These are phyloP conservation scores for Heliconius ethilla DNA, from an alignment of 2,888 invertebrate species.

Conservation along the genomic window DNA sequence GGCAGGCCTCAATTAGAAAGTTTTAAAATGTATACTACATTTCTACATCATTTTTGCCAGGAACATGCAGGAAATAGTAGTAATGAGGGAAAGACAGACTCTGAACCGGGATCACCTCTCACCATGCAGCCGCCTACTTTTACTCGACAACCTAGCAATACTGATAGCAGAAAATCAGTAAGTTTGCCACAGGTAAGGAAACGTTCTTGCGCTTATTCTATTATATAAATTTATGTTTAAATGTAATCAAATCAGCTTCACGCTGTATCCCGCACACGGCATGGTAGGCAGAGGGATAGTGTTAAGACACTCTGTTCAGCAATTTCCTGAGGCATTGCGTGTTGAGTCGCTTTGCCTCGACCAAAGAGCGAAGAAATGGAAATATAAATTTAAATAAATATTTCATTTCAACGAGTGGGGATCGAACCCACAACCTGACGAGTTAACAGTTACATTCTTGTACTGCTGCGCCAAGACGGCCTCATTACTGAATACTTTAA, in stretches of 20 bases:
- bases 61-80: constrained; percentile 71
- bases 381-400: too few species aligned
- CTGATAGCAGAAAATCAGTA: constrained; percentile 69
- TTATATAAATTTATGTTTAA: too few species aligned
- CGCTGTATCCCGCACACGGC: too few species aligned
- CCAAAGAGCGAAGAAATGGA: background rate
- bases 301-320: too few species aligned
- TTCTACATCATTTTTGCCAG: constrained; percentile 45
- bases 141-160: constrained; percentile 71
- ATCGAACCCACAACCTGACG: background rate
- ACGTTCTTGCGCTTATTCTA: background rate
- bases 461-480: too few species aligned
- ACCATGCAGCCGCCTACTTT: constrained; percentile 68
- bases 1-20: background rate
- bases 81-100: constrained; percentile 73
- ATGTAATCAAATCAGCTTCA: too few species aligned
- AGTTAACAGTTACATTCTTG: too few species aligned
- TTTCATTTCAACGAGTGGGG: background rate
- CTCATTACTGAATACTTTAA: too few species aligned
- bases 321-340: too few species aligned
- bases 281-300: too few species aligned
- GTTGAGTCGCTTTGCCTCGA: background rate
- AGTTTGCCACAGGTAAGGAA: constrained; percentile 68
- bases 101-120: constrained; percentile 74
- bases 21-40: background rate